Base-by-base conservation (phyloP, 1,140 invertebrate genomes). In the Probaryconus sp. region DNA sequence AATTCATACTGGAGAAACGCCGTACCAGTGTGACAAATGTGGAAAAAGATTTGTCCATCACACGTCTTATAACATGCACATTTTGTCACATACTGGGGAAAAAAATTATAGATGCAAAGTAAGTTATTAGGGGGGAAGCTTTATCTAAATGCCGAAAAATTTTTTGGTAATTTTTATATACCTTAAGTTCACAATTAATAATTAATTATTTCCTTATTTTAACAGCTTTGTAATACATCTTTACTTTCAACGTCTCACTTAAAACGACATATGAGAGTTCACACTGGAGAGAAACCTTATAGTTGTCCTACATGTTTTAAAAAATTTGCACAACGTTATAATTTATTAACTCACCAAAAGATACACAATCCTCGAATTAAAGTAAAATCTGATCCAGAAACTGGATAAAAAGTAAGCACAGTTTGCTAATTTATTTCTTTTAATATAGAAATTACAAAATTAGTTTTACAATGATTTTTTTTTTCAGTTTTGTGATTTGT, bases 31-130 rank as follows among this genome's bases (percentile, higher is more conserved):
- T 79, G 91, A 92, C 78, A 75, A 90, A 42, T 93, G 92, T 87
- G 91, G 91, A 21, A 92, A 92, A 85, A 89, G 90, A 48, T 93
- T 92, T 82, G 86, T 92, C 53, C 91, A 92, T 87, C 91, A 92
- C 69, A 91, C 91, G 30, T 92, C 91, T 7, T 92, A 91, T 82
- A 91, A 91, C 78, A 91, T 92, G 88, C 91, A 92, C 81, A 89
- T 88, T 80, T 81, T 91, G 71, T 90, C 90, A 30, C 91, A 92
- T 82, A 90, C 90, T 26, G 90, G 90, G 17, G 82, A 91, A 68
- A 91, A 92, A 83, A 88, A 89, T 50, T 90, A 91, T 80, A 85
- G 89, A 63, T 92, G 91, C 81, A 82, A 87, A 58, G 88, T 90
- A 75, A 90, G 91, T 85, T 87, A 88, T 24, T 82, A 88, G 89